Percentiles rank a stretch among this genome's conserved stretches.
Evolutionary conservation across 2,797 vertebrate genomes (phyloP).

Genomic region (Micromesistius poutassou): DNA sequence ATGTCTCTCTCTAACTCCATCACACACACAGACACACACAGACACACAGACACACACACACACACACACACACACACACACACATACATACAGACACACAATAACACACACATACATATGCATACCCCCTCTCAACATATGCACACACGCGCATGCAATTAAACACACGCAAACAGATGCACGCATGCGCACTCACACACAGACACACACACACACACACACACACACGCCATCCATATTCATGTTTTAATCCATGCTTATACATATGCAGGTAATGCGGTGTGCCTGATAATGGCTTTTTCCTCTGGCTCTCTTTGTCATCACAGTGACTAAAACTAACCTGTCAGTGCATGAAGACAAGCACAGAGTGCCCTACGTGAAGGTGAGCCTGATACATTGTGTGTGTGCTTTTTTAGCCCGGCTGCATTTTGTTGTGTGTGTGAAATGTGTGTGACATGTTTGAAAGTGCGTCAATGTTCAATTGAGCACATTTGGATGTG

Average conservation of each 20-base stretch:
- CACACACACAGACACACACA: neutral
- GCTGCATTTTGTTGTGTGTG: neutral
- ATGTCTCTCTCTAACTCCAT: too few species aligned
- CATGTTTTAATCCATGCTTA: neutral
- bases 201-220: conserved; percentile 11
- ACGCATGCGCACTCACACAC: too few species aligned
- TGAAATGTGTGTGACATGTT: too few species aligned
- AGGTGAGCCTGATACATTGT: conserved; percentile 73
- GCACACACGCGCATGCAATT: too few species aligned
- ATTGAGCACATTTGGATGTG: too few species aligned
- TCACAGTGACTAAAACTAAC: conserved; percentile 90
- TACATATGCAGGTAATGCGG: neutral
- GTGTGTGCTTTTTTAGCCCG: conserved; percentile 15
- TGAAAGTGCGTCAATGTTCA: too few species aligned
- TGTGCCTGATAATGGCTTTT: conserved; percentile 32
- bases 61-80: too few species aligned
- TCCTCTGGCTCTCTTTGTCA: conserved; percentile 15
- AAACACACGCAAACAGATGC: too few species aligned
- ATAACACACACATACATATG: neutral
- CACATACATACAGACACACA: neutral
- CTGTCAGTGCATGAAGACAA: conserved; percentile 93
- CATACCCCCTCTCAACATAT: too few species aligned
- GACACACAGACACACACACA: neutral
- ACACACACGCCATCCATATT: conserved; percentile 1
- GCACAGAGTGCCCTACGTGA: conserved; percentile 92